These are phyloP conservation scores for Leucania comma DNA, from an alignment of 2,888 invertebrate genomes.

Conservation along the genomic window DNA sequence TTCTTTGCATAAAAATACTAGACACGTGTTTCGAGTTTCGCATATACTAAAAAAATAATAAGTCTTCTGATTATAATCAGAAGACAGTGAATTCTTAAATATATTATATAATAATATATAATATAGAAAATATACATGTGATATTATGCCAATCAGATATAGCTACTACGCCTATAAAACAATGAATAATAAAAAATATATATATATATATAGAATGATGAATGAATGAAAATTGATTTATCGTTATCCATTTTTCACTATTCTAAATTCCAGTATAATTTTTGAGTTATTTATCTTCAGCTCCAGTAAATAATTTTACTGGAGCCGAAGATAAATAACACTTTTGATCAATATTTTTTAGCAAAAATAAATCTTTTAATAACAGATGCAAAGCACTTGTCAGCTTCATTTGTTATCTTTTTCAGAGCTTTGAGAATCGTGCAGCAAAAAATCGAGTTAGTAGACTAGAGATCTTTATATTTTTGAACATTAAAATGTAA, in stretches of 20 bases:
- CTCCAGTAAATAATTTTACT: too few relatives aligned
- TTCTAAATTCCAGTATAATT: neutral
- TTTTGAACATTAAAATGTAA: constrained; percentile 9
- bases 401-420: constrained; percentile 20
- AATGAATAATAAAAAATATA: too few relatives aligned
- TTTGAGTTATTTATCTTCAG: constrained; percentile 9
- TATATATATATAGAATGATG: too few relatives aligned
- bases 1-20: too few relatives aligned
- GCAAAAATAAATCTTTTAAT: neutral
- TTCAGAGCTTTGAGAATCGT: constrained; percentile 1
- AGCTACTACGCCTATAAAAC: neutral
- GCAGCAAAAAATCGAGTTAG: neutral
- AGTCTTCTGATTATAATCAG: too few relatives aligned
- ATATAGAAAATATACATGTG: too few relatives aligned
- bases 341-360: neutral
- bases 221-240: neutral
- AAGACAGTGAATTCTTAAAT: too few relatives aligned
- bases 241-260: neutral
- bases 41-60: too few relatives aligned
- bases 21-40: too few relatives aligned
- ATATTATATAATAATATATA: too few relatives aligned
- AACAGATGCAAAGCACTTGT: neutral
- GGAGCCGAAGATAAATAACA: too few relatives aligned
- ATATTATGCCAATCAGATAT: too few relatives aligned
- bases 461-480: constrained; percentile 4